Evolutionary conservation across 1,140 invertebrate genomes (phyloP), one percentile per base, ranked within the genome.

Genomic region (Kradibia gibbosae): DNA sequence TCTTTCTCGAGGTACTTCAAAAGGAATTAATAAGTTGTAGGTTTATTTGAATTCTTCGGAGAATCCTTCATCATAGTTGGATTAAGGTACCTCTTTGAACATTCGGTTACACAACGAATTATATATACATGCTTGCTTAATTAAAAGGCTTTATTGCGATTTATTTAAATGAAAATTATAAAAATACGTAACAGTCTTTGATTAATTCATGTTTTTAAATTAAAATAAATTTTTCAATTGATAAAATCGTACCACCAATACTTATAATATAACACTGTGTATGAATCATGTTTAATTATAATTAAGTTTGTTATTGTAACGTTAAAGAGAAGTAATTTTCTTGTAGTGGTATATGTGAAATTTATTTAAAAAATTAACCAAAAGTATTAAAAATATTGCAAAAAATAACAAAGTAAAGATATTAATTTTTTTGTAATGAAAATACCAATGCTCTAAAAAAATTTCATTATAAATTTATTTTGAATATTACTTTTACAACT

Each of bases 21-120:
- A n/a, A 60, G 55, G 67, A 72, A 80, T 62, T 73, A 73, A 73
- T 80, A 45, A 42, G 36, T 80, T 31, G 55, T 20, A 39, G 55
- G 73, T 73, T 73, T 60, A 70, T 42, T 70, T 72, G 53, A 50
- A 72, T 60, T 45, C 17, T 42, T 55, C 17, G 45, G 53, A 10
- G 48, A 65, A 45, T 62, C n/a, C 53, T 34, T 77, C n/a, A 65
- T 55, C 55, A n/a, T n/a, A 25, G 36, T n/a, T 8, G 31, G 36
- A 45, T 57, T 76, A 62, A 62, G 74, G 22, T 60, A 39, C 31
- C 11, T 55, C 36, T 36, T 75, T 75, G 34, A 75, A 36, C 39
- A 60, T 25, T 25, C n/a, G 25, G 7, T 57, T 36, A 20, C n/a
- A 31, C 7, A 45, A 7, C 39, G 31, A 31, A 62, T 62, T 77